Conservation (phyloP, 2,797 vertebrate species). For the Knipowitschia caucasica region DNA sequence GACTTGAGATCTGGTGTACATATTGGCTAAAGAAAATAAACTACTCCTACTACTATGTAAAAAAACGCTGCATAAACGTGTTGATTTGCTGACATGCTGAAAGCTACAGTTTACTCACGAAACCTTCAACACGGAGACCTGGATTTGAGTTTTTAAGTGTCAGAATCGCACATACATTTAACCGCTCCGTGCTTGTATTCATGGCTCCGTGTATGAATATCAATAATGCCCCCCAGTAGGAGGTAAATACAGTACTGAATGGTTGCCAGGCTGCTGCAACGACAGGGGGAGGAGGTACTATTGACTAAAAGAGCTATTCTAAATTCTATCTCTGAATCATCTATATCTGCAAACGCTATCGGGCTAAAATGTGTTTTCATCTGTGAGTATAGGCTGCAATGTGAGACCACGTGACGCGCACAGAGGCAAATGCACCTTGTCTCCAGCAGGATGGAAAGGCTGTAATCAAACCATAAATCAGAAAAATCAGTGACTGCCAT, state of each 20-base stretch:
- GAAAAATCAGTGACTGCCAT: slow-evolving; percentile 68
- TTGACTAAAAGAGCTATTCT: slow-evolving; percentile 61
- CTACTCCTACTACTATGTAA: no score
- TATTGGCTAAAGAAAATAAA: no score
- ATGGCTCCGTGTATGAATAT: slow-evolving; percentile 59
- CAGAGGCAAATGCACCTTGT: slow-evolving; percentile 53
- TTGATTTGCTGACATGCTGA: no score
- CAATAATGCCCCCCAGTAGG: slow-evolving; percentile 62
- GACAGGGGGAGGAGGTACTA: slow-evolving; percentile 4
- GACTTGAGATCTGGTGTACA: no score
- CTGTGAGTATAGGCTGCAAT: slow-evolving; percentile 41
- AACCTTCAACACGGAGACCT: no score
- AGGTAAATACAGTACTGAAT: slow-evolving; percentile 64
- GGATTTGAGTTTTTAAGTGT: no score
- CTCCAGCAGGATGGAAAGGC: slow-evolving; percentile 63
- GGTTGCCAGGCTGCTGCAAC: slow-evolving; percentile 58
- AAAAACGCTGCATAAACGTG: no score
- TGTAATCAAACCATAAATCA: slow-evolving; percentile 79
- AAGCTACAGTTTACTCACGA: no score
- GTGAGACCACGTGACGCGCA: slow-evolving; percentile 66
- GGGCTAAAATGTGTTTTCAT: slow-evolving; percentile 31
- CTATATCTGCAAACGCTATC: slow-evolving; percentile 27
- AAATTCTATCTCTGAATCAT: slow-evolving; percentile 65
- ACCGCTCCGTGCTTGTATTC: slow-evolving; percentile 31
- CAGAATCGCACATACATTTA: no score